These are phyloP conservation scores for Drosophila paranaensis DNA, from an alignment of 2,888 invertebrate species.

Conservation along the genomic window DNA sequence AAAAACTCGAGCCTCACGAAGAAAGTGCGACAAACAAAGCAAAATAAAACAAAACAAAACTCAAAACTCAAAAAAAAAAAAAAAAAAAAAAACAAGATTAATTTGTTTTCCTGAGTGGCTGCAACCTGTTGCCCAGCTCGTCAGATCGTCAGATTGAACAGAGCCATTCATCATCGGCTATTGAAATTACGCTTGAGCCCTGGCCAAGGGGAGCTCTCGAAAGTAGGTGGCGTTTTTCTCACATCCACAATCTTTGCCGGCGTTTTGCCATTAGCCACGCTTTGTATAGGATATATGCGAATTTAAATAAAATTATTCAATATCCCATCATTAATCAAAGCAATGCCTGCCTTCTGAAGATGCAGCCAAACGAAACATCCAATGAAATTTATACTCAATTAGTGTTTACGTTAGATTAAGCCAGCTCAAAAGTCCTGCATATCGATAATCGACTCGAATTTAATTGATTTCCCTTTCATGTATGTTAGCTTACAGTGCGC, in stretches of 20 bases:
- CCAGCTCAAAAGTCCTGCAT: not conserved
- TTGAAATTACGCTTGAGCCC: constrained; percentile 35
- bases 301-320: constrained; percentile 79
- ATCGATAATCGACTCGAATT: constrained; percentile 1
- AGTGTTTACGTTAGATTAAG: not conserved
- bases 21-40: constrained; percentile 60
- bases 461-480: too few relatives aligned
- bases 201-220: constrained; percentile 27
- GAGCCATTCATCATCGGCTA: constrained; percentile 58
- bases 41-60: constrained; percentile 30
- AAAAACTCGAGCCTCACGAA: constrained; percentile 43
- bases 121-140: constrained; percentile 69
- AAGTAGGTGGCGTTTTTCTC: constrained; percentile 77
- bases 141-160: constrained; percentile 52
- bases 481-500: not conserved
- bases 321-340: constrained; percentile 67
- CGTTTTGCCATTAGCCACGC: constrained; percentile 72
- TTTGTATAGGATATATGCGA: constrained; percentile 76
- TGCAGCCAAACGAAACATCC: constrained; percentile 52
- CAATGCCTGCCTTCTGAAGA: constrained; percentile 50
- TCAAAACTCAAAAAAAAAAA: constrained; percentile 21
- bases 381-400: constrained; percentile 48
- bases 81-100: constrained; percentile 64
- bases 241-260: constrained; percentile 65
- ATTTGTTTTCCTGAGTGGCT: constrained; percentile 70